phyloP scores from a whole-genome alignment of 2,888 invertebrate genomes.

The Orchesella flavescens region DNA sequence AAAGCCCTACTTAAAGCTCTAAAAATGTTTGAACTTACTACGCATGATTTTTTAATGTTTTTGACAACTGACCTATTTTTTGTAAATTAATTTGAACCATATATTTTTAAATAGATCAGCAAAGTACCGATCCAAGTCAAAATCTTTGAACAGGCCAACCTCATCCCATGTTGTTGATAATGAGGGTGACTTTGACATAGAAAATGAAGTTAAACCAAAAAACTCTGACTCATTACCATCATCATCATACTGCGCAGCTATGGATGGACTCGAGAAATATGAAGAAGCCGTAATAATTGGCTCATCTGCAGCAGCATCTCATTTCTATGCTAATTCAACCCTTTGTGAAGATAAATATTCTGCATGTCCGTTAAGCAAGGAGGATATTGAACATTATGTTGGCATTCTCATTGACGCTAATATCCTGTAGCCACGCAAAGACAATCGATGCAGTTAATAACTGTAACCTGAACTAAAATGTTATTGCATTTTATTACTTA shows the following conservation, averaged over 20 bases:
- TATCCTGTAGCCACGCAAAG: constrained; percentile 22
- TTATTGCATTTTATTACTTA: no score
- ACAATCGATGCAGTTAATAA: neutral
- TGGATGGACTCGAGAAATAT: constrained; percentile 39
- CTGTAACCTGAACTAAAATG: no score
- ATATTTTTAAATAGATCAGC: constrained; percentile 33
- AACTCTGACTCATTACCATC: neutral
- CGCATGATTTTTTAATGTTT: neutral
- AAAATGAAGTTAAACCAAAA: neutral
- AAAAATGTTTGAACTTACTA: constrained; percentile 38
- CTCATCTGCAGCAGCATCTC: constrained; percentile 20
- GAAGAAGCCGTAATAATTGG: constrained; percentile 61
- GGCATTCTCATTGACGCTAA: constrained; percentile 51
- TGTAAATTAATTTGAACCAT: neutral
- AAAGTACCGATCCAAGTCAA: constrained; percentile 22
- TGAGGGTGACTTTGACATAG: neutral
- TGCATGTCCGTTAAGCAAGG: constrained; percentile 57
- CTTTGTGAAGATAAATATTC: constrained; percentile 51
- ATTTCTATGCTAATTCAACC: constrained; percentile 55
- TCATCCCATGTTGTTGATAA: neutral
- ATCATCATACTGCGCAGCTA: constrained; percentile 30
- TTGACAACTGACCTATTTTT: neutral
- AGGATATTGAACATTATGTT: constrained; percentile 60
- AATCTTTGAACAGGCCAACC: neutral
- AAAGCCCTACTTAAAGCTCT: constrained; percentile 33